Evolutionary conservation across 2,888 invertebrate genomes (phyloP).

Genomic region (Drosophila prostipennis): DNA sequence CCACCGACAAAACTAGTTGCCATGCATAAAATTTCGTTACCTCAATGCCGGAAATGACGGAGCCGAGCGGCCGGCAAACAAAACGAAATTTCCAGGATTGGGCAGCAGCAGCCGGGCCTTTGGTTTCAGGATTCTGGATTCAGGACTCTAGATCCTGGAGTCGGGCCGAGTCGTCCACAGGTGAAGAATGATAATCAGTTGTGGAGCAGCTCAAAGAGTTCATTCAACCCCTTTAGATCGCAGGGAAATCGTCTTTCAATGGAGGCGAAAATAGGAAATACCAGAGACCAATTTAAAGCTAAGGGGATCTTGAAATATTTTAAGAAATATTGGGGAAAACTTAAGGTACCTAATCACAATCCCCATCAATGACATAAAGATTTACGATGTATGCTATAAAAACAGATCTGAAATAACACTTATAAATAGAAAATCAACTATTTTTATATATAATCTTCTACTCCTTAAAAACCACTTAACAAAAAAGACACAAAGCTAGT

Average conservation of each 20-base stretch:
- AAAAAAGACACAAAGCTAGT: too few relatives aligned
- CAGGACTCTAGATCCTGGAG: neutral
- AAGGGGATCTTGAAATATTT: neutral
- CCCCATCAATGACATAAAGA: too few relatives aligned
- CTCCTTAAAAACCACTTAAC: too few relatives aligned
- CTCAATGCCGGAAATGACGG: constrained; percentile 77
- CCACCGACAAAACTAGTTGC: constrained; percentile 51
- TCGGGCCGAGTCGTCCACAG: constrained; percentile 9
- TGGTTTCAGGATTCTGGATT: neutral
- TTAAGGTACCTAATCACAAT: too few relatives aligned
- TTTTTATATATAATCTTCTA: too few relatives aligned
- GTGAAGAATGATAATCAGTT: constrained; percentile 42
- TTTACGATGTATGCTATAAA: too few relatives aligned
- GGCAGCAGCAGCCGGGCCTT: constrained; percentile 16
- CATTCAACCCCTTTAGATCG: constrained; percentile 28
- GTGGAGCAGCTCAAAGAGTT: constrained; percentile 24
- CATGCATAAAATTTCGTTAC: constrained; percentile 78
- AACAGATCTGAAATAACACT: too few relatives aligned
- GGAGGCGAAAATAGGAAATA: neutral
- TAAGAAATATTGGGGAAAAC: too few relatives aligned
- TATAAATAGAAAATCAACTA: too few relatives aligned
- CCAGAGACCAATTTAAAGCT: neutral
- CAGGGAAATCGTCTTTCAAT: neutral
- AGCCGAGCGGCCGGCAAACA: constrained; percentile 45
- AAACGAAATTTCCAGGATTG: constrained; percentile 54